phyloP scores from a whole-genome alignment of 2,888 invertebrate species.

The Stegophylla sp. region DNA sequence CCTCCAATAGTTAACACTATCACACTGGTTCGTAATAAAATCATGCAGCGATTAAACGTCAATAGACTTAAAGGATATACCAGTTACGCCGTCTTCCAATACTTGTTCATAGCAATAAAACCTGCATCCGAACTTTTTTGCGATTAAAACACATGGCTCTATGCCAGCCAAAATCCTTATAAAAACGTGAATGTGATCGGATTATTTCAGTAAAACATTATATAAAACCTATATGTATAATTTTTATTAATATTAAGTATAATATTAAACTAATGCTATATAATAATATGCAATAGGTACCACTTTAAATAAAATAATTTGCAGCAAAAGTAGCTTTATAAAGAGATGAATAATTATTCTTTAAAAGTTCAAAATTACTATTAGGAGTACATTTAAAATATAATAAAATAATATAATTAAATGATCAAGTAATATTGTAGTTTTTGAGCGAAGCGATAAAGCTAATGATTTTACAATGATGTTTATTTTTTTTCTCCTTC shows the following conservation, averaged over 20 bases:
- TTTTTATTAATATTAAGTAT: not conserved
- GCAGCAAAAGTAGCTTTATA: not conserved
- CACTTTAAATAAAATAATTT: not conserved
- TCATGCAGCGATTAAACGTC: not conserved
- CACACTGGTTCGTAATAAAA: not conserved
- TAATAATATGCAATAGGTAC: not conserved
- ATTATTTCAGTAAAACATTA: not conserved
- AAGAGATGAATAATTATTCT: not conserved
- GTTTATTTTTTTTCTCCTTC: not conserved
- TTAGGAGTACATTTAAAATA: not conserved
- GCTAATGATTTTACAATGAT: not conserved
- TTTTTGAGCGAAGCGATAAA: not conserved
- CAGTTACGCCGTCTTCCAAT: not conserved
- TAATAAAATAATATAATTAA: not conserved
- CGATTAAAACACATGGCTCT: not conserved
- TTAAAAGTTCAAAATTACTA: conserved; percentile 1
- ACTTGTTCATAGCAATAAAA: not conserved
- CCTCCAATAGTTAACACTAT: not conserved
- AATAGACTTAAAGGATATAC: not conserved
- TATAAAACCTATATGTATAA: not conserved
- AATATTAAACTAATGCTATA: not conserved
- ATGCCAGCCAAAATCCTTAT: conserved; percentile 1
- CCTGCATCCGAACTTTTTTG: not conserved
- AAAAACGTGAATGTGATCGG: not conserved
- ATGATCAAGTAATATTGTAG: too few relatives aligned